phyloP scores from a whole-genome alignment of 2,888 invertebrate genomes.

The Macaria notata region DNA sequence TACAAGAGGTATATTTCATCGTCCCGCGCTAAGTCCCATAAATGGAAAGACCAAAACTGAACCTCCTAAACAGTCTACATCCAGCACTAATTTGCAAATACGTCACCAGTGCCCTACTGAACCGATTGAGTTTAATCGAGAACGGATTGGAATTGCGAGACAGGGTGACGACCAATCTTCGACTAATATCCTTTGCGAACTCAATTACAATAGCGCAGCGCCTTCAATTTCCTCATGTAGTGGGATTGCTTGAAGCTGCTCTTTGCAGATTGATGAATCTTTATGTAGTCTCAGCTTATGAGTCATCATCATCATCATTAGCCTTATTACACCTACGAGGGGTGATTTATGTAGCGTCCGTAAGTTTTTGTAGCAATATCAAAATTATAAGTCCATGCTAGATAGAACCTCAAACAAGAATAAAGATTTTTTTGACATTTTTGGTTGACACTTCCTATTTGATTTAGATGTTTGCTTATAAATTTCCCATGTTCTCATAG shows the following conservation, averaged over 20 bases:
- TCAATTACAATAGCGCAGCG: slow-evolving; percentile 68
- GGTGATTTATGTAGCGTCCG: too few relatives aligned
- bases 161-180: slow-evolving; percentile 79
- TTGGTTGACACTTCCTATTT: slow-evolving; percentile 29
- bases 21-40: too few relatives aligned
- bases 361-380: too few relatives aligned
- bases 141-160: slow-evolving; percentile 69
- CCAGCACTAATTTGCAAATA: slow-evolving; percentile 34
- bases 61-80: not conserved
- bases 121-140: slow-evolving; percentile 78
- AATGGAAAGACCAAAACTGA: not conserved
- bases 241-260: slow-evolving; percentile 17
- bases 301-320: too few relatives aligned
- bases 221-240: slow-evolving; percentile 71
- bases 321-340: too few relatives aligned
- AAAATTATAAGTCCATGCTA: too few relatives aligned
- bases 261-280: not conserved
- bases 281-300: too few relatives aligned
- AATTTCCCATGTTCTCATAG: slow-evolving; percentile 24
- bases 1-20: too few relatives aligned
- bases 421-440: slow-evolving; percentile 21
- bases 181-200: slow-evolving; percentile 78
- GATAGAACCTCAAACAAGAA: too few relatives aligned
- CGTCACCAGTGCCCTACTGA: slow-evolving; percentile 67
- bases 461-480: slow-evolving; percentile 34